Evolutionary conservation across 37 sponge, comb jelly and placozoan genomes (phyloP).

Genomic region (Chondrosia reniformis): DNA sequence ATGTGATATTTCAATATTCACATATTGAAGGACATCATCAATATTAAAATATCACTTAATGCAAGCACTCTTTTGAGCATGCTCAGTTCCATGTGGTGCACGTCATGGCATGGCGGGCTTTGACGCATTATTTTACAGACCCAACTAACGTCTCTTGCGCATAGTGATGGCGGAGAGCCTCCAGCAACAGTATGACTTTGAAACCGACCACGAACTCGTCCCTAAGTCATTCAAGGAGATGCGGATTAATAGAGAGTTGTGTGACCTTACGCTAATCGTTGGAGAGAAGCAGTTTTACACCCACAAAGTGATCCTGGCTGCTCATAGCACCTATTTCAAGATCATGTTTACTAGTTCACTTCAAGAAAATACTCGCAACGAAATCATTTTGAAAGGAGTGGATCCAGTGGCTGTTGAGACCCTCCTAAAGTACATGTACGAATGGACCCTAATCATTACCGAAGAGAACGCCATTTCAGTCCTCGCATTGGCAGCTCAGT

Average conservation of each 20-base stretch:
- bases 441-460: conserved; percentile 39
- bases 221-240: conserved; percentile 37
- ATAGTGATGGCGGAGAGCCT: too few species aligned
- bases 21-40: too few species aligned
- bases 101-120: too few species aligned
- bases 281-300: conserved; percentile 45
- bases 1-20: too few species aligned
- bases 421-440: conserved; percentile 71
- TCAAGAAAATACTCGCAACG: conserved; percentile 42
- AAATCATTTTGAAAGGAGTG: conserved; percentile 45
- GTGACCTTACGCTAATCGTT: conserved; percentile 68
- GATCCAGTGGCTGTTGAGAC: conserved; percentile 33
- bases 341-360: conserved; percentile 86
- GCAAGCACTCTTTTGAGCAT: too few species aligned
- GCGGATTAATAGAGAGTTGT: conserved; percentile 37
- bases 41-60: too few species aligned
- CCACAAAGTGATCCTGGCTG: conserved; percentile 78
- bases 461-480: conserved; percentile 64
- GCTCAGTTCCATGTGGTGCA: too few species aligned
- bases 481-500: conserved; percentile 50
- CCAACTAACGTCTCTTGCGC: too few species aligned
- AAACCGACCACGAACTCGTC: too few species aligned
- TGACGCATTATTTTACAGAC: too few species aligned
- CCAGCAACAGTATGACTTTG: too few species aligned
- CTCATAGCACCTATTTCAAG: conserved; percentile 81